Evolutionary conservation across 2,888 invertebrate species (phyloP).

Genomic region (Brachyopa scutellaris): DNA sequence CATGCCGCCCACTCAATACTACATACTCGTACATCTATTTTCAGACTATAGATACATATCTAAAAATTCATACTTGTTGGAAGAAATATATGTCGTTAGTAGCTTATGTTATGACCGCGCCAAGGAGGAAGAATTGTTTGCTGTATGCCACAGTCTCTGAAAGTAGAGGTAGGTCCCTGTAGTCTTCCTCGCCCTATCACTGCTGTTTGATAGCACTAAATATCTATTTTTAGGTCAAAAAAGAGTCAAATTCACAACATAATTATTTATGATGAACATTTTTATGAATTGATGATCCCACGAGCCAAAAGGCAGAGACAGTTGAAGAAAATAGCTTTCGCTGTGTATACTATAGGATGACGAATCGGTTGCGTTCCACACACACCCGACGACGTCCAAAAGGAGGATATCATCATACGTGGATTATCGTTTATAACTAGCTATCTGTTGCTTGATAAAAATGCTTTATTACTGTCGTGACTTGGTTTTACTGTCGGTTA

Average conservation of each 20-base stretch:
- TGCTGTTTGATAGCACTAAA: constrained; percentile 24
- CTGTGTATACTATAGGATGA: constrained; percentile 57
- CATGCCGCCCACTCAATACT: constrained; percentile 35
- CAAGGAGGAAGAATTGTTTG: no score
- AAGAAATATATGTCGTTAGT: no score
- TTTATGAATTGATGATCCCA: constrained; percentile 27
- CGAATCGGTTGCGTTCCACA: constrained; percentile 39
- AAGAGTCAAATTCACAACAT: no score
- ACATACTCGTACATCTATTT: constrained; percentile 36
- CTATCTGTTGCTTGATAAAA: constrained; percentile 52
- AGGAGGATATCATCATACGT: constrained; percentile 35
- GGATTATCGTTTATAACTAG: constrained; percentile 38
- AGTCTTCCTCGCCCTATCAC: neutral
- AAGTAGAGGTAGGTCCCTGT: constrained; percentile 60
- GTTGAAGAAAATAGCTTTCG: constrained; percentile 52
- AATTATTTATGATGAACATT: neutral
- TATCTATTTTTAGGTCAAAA: constrained; percentile 58
- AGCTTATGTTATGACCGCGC: no score
- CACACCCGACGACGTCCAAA: no score
- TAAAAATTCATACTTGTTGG: no score
- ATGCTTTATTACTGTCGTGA: constrained; percentile 59
- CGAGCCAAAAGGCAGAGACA: constrained; percentile 2
- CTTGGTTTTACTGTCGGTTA: constrained; percentile 50
- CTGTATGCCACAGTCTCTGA: no score
- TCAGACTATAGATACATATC: no score